phyloP scores from a whole-genome alignment of 2,888 invertebrate genomes.

The Pammene aurita region DNA sequence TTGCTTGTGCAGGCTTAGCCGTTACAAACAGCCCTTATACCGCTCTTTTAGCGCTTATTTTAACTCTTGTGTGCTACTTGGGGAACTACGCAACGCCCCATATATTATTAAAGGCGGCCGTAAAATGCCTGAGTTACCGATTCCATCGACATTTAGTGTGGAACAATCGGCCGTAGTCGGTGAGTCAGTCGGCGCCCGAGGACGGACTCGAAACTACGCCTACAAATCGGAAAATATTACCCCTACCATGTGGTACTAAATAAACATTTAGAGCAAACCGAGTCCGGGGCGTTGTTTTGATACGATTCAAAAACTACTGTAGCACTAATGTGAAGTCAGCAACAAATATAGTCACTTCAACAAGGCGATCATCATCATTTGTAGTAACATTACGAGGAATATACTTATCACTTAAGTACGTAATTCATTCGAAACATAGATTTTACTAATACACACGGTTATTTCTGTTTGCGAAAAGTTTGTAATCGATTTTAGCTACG shows the following conservation, averaged over 20 bases:
- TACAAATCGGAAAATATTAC: constrained; percentile 66
- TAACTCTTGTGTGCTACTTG: too few species aligned
- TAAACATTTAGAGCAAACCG: constrained; percentile 50
- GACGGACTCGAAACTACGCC: constrained; percentile 69
- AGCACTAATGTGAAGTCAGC: neutral
- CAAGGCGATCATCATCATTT: neutral
- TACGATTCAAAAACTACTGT: neutral
- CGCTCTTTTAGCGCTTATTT: too few species aligned
- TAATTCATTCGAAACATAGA: neutral
- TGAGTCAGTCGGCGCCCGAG: constrained; percentile 76
- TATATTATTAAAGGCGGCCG: constrained; percentile 75
- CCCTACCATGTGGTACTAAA: constrained; percentile 60
- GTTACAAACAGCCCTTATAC: too few species aligned
- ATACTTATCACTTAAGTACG: neutral
- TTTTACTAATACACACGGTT: neutral
- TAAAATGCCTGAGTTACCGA: constrained; percentile 80
- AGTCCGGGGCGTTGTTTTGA: neutral
- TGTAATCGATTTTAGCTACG: constrained; percentile 11
- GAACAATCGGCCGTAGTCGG: constrained; percentile 73
- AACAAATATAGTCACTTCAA: too few species aligned
- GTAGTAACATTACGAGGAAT: neutral
- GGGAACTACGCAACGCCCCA: constrained; percentile 78
- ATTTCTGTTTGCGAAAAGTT: constrained; percentile 12
- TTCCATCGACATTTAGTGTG: constrained; percentile 76
- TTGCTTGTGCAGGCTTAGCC: too few species aligned